Percentiles rank a stretch among this genome's conserved stretches.
Evolutionary conservation across 1,140 invertebrate genomes (phyloP).

Genomic region (Diorhabda elongata): DNA sequence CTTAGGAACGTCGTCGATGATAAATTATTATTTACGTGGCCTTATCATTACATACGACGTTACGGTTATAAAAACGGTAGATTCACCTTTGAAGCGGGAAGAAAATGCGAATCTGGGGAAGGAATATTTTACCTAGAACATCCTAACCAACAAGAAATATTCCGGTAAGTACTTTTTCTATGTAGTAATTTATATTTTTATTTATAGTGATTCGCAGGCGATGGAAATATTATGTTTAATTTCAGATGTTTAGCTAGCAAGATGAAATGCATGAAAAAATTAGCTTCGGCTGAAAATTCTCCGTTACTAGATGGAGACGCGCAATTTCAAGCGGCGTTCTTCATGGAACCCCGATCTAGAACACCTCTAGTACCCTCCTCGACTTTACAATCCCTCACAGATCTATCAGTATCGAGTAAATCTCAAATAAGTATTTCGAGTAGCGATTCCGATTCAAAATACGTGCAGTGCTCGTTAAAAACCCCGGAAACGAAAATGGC

Average conservation of each 20-base stretch:
- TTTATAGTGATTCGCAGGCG: neutral
- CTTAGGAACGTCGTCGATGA: conserved; percentile 62
- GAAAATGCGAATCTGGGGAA: conserved; percentile 82
- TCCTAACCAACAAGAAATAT: conserved; percentile 74
- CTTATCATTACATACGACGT: conserved; percentile 76
- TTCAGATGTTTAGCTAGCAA: conserved; percentile 64
- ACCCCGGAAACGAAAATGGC: conserved; percentile 13
- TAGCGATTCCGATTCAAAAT: neutral
- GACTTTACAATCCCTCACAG: conserved; percentile 37
- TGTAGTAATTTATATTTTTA: neutral
- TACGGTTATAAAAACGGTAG: conserved; percentile 78
- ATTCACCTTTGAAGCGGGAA: conserved; percentile 86
- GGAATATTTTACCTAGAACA: conserved; percentile 77
- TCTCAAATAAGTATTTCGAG: neutral
- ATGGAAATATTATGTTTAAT: neutral
- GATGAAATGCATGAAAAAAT: conserved; percentile 81
- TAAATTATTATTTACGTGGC: conserved; percentile 73
- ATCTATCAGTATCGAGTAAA: conserved; percentile 9
- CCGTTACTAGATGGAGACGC: conserved; percentile 65
- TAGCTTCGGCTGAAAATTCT: conserved; percentile 62
- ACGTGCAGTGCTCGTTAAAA: neutral
- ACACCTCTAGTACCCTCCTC: conserved; percentile 69
- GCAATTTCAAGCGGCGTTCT: conserved; percentile 67
- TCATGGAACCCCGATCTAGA: conserved; percentile 71
- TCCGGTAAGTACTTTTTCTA: conserved; percentile 47